A percentile compares a stretch with the other conserved stretches of the same genome.
Evolutionary conservation across 2,113 vertebrate genomes (phyloP).

Genomic region (Marmota flaviventris): DNA sequence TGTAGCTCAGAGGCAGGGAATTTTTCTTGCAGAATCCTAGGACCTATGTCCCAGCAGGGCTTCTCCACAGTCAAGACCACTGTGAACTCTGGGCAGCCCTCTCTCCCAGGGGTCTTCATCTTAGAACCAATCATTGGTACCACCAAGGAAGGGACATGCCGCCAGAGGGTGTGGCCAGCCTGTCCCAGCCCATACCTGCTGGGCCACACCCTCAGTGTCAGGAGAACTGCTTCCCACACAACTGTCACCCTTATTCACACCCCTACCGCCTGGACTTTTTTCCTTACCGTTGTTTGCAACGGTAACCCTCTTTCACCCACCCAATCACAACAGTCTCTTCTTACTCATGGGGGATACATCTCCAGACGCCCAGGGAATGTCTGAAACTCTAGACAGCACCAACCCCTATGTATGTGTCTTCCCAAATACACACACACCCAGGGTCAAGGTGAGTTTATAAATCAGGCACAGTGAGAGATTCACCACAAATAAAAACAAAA

Average conservation of each 20-base stretch:
- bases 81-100: too few relatives aligned
- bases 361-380: background rate
- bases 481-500: background rate
- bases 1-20: rapidly evolving
- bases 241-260: too few relatives aligned
- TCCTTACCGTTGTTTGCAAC: too few relatives aligned
- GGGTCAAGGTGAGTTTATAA: background rate
- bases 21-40: background rate
- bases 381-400: background rate
- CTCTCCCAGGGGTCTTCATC: background rate
- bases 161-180: background rate
- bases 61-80: background rate
- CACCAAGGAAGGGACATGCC: background rate
- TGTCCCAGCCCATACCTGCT: background rate
- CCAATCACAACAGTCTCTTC: background rate
- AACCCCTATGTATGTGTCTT: background rate
- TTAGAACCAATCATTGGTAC: background rate
- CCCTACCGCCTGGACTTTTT: too few relatives aligned
- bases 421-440: too few relatives aligned
- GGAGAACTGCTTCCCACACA: background rate
- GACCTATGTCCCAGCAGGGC: rapidly evolving
- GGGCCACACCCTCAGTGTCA: background rate
- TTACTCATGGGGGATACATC: background rate
- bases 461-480: background rate
- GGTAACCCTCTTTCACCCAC: background rate